These are phyloP conservation scores for Tortricodes alternella DNA, from an alignment of 2,888 invertebrate species.

Conservation along the genomic window DNA sequence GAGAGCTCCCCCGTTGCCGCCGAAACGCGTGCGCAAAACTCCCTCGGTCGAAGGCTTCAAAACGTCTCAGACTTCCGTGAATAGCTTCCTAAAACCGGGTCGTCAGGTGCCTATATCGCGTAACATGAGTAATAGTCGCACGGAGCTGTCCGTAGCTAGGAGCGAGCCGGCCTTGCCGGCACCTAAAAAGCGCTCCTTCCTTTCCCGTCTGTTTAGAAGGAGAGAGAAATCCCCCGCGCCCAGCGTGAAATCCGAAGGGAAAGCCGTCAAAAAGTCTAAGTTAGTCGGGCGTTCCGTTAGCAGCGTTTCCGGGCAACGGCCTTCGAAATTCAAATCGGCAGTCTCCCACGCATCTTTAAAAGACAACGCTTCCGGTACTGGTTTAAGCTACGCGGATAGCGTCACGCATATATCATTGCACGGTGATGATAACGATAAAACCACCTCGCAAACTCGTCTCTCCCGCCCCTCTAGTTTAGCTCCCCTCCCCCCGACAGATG, in stretches of 20 bases:
- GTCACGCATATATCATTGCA: slow-evolving; percentile 87
- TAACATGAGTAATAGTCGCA: slow-evolving; percentile 45
- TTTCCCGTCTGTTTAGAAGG: slow-evolving; percentile 72
- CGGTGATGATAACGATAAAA: slow-evolving; percentile 74
- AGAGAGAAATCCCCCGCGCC: slow-evolving; percentile 74
- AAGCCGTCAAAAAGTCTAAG: slow-evolving; percentile 58
- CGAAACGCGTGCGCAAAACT: slow-evolving; percentile 87
- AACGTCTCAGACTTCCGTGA: slow-evolving; percentile 71
- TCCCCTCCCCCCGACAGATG: slow-evolving; percentile 77
- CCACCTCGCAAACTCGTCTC: slow-evolving; percentile 60
- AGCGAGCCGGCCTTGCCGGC: slow-evolving; percentile 75
- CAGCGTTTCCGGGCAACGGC: slow-evolving; percentile 83
- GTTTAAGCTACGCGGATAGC: slow-evolving; percentile 79
- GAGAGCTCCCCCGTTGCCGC: slow-evolving; percentile 89
- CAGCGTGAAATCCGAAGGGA: slow-evolving; percentile 64
- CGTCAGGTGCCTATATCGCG: slow-evolving; percentile 59
- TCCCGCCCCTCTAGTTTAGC: slow-evolving; percentile 53
- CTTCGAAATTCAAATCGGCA: slow-evolving; percentile 71
- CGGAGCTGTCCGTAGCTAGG: slow-evolving; percentile 54
- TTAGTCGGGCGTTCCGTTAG: slow-evolving; percentile 84
- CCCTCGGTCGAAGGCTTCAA: slow-evolving; percentile 60
- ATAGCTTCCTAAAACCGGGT: slow-evolving; percentile 68
- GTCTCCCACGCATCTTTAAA: slow-evolving; percentile 71
- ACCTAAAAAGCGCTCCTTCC: slow-evolving; percentile 74
- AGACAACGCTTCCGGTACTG: slow-evolving; percentile 65